A percentile compares a stretch with the other conserved stretches of the same genome.
phyloP scores from a whole-genome alignment of 2,888 invertebrate genomes.

The Drosophila meridionalis region DNA sequence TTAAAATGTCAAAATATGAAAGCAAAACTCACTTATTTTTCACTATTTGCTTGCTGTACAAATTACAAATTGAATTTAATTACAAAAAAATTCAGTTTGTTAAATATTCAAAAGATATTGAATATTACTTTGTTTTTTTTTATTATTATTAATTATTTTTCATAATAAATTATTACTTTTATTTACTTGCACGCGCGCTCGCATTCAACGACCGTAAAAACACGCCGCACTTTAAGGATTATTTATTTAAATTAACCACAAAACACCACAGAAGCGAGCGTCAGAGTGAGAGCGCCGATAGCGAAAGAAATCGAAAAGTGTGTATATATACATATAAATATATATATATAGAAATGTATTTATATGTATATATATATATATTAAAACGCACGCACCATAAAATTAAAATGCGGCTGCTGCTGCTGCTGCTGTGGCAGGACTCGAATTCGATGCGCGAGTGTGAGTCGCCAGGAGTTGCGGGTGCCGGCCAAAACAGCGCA shows the following conservation, averaged over 20 bases:
- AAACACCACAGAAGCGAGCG: conserved; percentile 56
- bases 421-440: conserved; percentile 58
- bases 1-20: background rate
- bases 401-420: conserved; percentile 71
- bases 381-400: conserved; percentile 69
- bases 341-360: conserved; percentile 1
- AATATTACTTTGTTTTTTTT: background rate
- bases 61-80: background rate
- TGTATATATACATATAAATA: conserved; percentile 11
- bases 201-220: conserved; percentile 17
- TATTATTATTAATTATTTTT: background rate
- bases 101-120: conserved; percentile 2
- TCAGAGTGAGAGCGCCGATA: conserved; percentile 22
- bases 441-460: conserved; percentile 65
- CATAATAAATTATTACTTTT: conserved; percentile 1
- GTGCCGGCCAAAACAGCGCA: conserved; percentile 61
- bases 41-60: background rate
- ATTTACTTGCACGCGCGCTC: background rate
- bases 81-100: background rate
- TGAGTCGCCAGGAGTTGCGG: conserved; percentile 55
- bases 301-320: conserved; percentile 11
- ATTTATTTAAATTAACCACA: conserved; percentile 78
- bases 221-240: conserved; percentile 65
- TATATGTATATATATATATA: conserved; percentile 21
- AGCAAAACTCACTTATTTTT: background rate